Evolutionary conservation across 64 coral and sea anemone species (phyloP).

Genomic region (Actinia tenebrosa): DNA sequence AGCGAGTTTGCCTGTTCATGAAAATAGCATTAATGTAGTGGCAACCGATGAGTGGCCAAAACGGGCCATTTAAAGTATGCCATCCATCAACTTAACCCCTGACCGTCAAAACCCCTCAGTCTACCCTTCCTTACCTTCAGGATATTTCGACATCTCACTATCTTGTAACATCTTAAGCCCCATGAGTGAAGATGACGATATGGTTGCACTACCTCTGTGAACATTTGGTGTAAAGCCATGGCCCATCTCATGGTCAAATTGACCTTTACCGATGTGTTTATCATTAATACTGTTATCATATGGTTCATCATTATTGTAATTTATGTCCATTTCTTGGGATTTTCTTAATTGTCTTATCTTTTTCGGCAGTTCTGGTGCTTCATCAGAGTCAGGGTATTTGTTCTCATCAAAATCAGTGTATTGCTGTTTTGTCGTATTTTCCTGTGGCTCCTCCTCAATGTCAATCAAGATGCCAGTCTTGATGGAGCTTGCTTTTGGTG

Average conservation of each 20-base stretch:
- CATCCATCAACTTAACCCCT: too few relatives aligned
- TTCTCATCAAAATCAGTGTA: background rate
- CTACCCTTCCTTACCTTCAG: background rate
- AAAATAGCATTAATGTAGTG: too few relatives aligned
- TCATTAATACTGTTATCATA: background rate
- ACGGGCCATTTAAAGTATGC: too few relatives aligned
- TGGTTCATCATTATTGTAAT: background rate
- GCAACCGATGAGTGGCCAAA: too few relatives aligned
- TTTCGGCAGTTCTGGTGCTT: background rate
- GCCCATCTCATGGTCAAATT: background rate
- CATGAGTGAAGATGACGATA: conserved; percentile 18
- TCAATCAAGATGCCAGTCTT: conserved; percentile 8
- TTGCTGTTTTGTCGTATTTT: background rate
- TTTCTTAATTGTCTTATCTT: conserved; percentile 1
- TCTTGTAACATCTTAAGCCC: conserved; percentile 21
- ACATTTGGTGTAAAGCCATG: background rate
- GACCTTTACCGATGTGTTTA: conserved; percentile 1
- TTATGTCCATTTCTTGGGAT: conserved; percentile 12
- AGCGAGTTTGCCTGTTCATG: too few relatives aligned
- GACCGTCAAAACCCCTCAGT: too few relatives aligned
- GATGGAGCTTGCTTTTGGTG: background rate
- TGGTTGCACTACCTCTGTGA: background rate
- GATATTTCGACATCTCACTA: background rate
- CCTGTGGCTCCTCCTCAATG: background rate
- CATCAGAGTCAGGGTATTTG: background rate